Conservation (phyloP, 2,888 invertebrate species). For the Diachrysia chrysitis region DNA sequence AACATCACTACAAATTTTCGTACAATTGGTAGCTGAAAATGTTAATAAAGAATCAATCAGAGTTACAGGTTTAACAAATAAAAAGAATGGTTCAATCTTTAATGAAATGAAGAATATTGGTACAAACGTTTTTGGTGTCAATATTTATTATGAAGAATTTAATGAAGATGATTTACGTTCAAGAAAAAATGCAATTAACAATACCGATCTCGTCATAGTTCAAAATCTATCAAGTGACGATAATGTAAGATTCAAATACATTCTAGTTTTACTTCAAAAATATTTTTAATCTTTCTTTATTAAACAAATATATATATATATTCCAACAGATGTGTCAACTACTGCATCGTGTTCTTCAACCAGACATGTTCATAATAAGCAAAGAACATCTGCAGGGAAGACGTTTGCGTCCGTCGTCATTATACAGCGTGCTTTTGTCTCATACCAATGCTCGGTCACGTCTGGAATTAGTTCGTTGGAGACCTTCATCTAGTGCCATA, state of each 20-base stretch:
- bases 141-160: slow-evolving; percentile 48
- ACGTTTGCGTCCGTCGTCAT: slow-evolving; percentile 24
- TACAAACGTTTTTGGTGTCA: slow-evolving; percentile 32
- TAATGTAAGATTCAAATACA: slow-evolving; percentile 40
- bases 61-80: slow-evolving; percentile 48
- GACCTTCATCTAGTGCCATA: slow-evolving; percentile 19
- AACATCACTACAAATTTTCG: slow-evolving; percentile 52
- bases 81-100: slow-evolving; percentile 35
- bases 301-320: background rate
- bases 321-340: slow-evolving; percentile 34
- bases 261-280: no score
- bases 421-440: slow-evolving; percentile 38
- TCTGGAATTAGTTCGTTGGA: slow-evolving; percentile 49
- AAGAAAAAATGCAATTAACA: slow-evolving; percentile 21
- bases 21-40: slow-evolving; percentile 68
- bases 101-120: slow-evolving; percentile 47
- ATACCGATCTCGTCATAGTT: slow-evolving; percentile 52
- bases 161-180: slow-evolving; percentile 15
- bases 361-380: slow-evolving; percentile 42
- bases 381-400: slow-evolving; percentile 33
- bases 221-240: slow-evolving; percentile 52
- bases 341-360: slow-evolving; percentile 36
- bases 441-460: slow-evolving; percentile 22
- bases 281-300: background rate
- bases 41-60: slow-evolving; percentile 52